Base-by-base conservation (phyloP, 2,888 invertebrate genomes). In the Drosophila nr. fundita region DNA sequence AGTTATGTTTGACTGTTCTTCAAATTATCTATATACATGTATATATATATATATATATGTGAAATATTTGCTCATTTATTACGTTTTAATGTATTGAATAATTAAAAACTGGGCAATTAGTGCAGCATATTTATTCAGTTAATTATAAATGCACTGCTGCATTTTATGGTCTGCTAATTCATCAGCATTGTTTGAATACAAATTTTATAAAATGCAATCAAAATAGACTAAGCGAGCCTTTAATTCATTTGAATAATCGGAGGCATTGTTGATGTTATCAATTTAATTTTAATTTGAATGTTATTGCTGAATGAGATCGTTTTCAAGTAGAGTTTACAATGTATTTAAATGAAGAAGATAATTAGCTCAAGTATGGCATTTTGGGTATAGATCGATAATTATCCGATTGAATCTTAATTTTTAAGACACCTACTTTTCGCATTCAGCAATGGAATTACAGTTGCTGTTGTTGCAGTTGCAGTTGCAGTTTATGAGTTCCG, bases 401-500 rank as follows among this genome's bases (percentile, higher is more conserved):
- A 11, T 45, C 7, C 21, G 24, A 8, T 15, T 45, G 24, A 45
- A 24, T 45, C 7, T 15, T 24, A 8, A 21, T 45, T 24, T 2
- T 4, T 8, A 21, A 11, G 11, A 21, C 21, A 21, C 1, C 1
- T 42, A 2, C 21, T 15, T 21, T 45, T 45, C 21, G 45, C 21
- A 21, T 21, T 42, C 5, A 4, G 21, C 3, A 15, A 24, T 15
- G 15, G 21, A 45, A 24, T 45, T 45, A 24, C 24, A 15, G 2
- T 24, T 45, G 38, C 8, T 38, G 15, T 8, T 8, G 15, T 21
- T 45, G 45, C 21, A 21, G 45, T 21, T 21, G 21, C 45, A 30
- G 52, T 21, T 52, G 15, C 40, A 30, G 36, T 15, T 66, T 30
- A 66, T 68, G 53, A 38, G 50, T 38, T 34, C 27, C 27, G 4